Conservation (phyloP, 64 coral and sea anemone genomes). For the Orbicella faveolata region DNA sequence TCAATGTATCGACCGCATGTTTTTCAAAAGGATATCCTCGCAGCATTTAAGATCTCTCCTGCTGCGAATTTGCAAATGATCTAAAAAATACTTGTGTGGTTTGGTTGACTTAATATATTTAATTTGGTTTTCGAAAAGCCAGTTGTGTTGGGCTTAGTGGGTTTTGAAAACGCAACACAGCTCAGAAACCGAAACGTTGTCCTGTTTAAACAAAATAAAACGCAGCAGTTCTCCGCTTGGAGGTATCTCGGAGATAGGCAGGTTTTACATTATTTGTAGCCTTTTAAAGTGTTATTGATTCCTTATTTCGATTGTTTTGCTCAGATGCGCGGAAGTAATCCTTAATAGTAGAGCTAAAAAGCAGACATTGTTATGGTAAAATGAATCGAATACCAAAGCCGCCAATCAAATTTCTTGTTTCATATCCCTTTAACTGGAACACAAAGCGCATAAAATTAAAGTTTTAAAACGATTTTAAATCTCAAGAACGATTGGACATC, state of each 20-base stretch:
- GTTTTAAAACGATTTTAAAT: background rate
- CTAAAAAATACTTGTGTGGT: slow-evolving; percentile 4
- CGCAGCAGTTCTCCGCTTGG: background rate
- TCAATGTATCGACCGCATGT: slow-evolving; percentile 31
- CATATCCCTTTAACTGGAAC: background rate
- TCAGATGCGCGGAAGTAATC: slow-evolving; percentile 5
- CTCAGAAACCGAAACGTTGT: background rate
- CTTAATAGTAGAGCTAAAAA: background rate
- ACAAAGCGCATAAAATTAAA: background rate
- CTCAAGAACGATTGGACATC: background rate
- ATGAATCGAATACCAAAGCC: background rate
- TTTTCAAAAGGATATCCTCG: slow-evolving; percentile 1
- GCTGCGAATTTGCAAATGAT: background rate
- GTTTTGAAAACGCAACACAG: background rate
- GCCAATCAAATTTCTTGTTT: slow-evolving; percentile 5
- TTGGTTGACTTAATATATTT: background rate
- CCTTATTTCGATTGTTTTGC: background rate
- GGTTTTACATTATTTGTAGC: background rate
- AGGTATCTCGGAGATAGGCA: background rate
- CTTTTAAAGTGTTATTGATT: background rate
- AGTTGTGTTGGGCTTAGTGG: background rate
- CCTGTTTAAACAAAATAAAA: background rate
- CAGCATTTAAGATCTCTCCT: background rate
- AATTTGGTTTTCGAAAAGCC: background rate
- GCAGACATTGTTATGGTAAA: slow-evolving; percentile 13